Evolutionary conservation across 1,140 invertebrate species (phyloP), one percentile per base, ranked within the genome.

Genomic region (Amyelois transitella): DNA sequence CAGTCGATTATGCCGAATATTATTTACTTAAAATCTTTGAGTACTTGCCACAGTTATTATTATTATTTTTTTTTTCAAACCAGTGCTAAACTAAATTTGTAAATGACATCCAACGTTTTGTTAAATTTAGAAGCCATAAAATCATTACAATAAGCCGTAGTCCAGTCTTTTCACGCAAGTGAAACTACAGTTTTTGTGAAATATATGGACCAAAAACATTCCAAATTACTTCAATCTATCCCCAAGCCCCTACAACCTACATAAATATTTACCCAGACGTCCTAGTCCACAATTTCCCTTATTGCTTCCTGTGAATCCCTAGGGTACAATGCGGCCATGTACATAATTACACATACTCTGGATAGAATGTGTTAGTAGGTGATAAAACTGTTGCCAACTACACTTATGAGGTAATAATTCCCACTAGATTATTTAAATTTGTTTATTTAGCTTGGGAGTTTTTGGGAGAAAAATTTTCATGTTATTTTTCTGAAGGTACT

Each of bases 191-290:
- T n/a, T n/a, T n/a, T n/a, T n/a, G n/a, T n/a, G n/a, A n/a, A n/a
- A n/a, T n/a, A n/a, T n/a, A n/a, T n/a, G n/a, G n/a, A 2, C n/a
- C n/a, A 38, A 10, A 4, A 14, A 38, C 32, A 1, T 14, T 14
- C 5, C 12, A 38, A 1, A 2, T 14, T 14, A 38, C 12, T 1
- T 1, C 32, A 4, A 14, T 14, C n/a, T 38, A 38, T 14, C 32
- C 4, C 32, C 2, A 38, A 38, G 32, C 17, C 17, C 32, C 32
- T 38, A n/a, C n/a, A n/a, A n/a, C 32, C n/a, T 38, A n/a, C 4
- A 21, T 21, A 48, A 48, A 48, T 48, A 48, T 48, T 48, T 48
- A 48, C 45, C 17, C 10, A 2, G 19, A n/a, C 45, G 45, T 10
- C 12, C 45, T 21, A n/a, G 18, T 48, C 45, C 45, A 21, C 20